phyloP scores from a whole-genome alignment of 2,113 vertebrate genomes.

The Butorides virescens region DNA sequence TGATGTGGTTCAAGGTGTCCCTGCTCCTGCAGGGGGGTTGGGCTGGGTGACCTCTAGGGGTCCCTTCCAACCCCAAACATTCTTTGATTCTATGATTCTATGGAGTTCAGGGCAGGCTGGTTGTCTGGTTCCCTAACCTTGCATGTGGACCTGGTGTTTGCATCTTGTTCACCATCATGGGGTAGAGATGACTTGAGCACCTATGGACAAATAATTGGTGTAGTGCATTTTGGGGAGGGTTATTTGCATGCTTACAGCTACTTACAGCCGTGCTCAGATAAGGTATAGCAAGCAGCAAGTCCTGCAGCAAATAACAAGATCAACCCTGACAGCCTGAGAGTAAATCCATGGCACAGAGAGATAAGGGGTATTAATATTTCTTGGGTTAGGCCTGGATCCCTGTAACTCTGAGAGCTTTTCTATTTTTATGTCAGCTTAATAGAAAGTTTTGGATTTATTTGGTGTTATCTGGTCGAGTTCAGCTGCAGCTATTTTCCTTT shows the following conservation, averaged over 20 bases:
- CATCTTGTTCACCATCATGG: fast-evolving
- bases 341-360: constrained; percentile 11
- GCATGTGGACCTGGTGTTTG: not conserved
- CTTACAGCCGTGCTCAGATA: not conserved
- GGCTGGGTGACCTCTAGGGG: too few relatives aligned
- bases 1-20: too few relatives aligned
- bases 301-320: constrained; percentile 10
- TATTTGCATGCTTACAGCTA: not conserved
- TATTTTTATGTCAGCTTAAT: constrained; percentile 14
- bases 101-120: not conserved
- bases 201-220: not conserved
- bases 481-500: constrained; percentile 28
- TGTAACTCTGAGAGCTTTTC: not conserved
- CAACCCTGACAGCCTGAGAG: not conserved
- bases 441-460: constrained; percentile 35
- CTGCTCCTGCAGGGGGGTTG: too few relatives aligned
- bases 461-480: constrained; percentile 17
- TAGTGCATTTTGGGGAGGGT: not conserved
- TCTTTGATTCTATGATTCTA: too few relatives aligned
- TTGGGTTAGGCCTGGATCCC: not conserved
- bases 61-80: too few relatives aligned
- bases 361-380: constrained; percentile 27
- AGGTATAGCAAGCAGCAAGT: not conserved
- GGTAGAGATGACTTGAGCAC: not conserved
- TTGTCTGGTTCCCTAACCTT: not conserved